phyloP scores from a whole-genome alignment of 2,797 vertebrate species.

The Bradypodion ventrale region DNA sequence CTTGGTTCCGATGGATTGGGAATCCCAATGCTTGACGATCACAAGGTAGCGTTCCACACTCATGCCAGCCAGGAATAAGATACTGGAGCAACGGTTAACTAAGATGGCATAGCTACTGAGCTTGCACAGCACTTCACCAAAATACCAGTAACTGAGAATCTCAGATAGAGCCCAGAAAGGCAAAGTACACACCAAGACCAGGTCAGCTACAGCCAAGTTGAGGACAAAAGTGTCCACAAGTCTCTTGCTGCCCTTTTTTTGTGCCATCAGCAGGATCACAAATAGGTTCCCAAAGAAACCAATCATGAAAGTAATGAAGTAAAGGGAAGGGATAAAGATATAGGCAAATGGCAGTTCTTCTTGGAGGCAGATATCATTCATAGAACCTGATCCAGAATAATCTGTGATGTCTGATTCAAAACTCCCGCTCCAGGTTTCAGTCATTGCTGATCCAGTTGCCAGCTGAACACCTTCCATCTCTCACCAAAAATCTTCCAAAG shows the following conservation, averaged over 20 bases:
- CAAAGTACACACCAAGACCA: constrained; percentile 83
- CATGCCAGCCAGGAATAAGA: constrained; percentile 88
- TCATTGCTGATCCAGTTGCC: background rate
- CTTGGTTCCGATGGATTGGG: constrained; percentile 71
- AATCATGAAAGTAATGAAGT: constrained; percentile 80
- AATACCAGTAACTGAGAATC: constrained; percentile 74
- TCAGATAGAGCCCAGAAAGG: constrained; percentile 84
- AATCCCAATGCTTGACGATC: constrained; percentile 79
- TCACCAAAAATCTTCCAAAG: background rate
- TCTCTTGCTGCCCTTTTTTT: constrained; percentile 67
- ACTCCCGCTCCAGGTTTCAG: background rate
- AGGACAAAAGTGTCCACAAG: constrained; percentile 86
- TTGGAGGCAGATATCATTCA: background rate
- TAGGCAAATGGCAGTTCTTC: constrained; percentile 55
- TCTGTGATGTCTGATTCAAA: background rate
- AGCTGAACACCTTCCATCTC: constrained; percentile 7
- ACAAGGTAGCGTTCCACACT: constrained; percentile 88
- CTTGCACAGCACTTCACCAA: constrained; percentile 80
- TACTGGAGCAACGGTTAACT: constrained; percentile 86
- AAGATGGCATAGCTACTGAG: constrained; percentile 85
- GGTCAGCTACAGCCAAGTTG: constrained; percentile 85
- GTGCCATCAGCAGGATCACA: constrained; percentile 78
- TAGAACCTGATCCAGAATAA: constrained; percentile 1
- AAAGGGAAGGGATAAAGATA: constrained; percentile 76
- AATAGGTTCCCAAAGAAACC: constrained; percentile 85